Evolutionary conservation across 2,113 vertebrate genomes (phyloP).

Genomic region (Corythaixoides concolor): DNA sequence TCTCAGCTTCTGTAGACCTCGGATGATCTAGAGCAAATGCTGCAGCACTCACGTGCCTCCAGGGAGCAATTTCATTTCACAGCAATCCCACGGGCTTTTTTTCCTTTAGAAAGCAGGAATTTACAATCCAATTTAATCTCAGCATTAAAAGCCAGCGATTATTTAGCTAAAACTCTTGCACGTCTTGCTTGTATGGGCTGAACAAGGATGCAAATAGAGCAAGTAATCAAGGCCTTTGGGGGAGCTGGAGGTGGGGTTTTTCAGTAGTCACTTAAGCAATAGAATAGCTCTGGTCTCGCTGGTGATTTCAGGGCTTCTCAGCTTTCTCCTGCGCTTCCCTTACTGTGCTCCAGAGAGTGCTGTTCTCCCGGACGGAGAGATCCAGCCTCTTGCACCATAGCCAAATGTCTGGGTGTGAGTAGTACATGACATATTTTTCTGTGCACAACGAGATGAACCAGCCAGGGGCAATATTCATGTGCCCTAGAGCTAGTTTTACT

Average conservation of each 20-base stretch:
- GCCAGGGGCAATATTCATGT: slow-evolving; percentile 21
- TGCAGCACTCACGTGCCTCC: background rate
- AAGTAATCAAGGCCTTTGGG: background rate
- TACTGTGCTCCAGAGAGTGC: slow-evolving; percentile 72
- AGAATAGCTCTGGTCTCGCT: background rate
- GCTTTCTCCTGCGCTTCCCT: background rate
- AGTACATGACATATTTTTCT: background rate
- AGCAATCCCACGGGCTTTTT: background rate
- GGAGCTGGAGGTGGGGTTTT: background rate
- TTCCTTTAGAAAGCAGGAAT: background rate
- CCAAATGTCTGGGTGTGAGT: background rate
- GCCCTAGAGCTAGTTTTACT: background rate
- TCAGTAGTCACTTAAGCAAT: background rate
- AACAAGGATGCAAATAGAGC: background rate
- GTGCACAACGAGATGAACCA: slow-evolving; percentile 19
- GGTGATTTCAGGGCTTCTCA: background rate
- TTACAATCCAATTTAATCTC: background rate
- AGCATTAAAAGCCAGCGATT: background rate
- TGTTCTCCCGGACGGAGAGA: background rate
- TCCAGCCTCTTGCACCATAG: background rate
- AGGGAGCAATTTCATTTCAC: background rate
- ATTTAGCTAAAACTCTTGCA: background rate
- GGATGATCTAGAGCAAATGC: background rate
- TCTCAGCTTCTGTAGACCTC: background rate
- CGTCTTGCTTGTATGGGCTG: background rate